phyloP scores from a whole-genome alignment of 64 coral and sea anemone species.

The Trachythela sp. region DNA sequence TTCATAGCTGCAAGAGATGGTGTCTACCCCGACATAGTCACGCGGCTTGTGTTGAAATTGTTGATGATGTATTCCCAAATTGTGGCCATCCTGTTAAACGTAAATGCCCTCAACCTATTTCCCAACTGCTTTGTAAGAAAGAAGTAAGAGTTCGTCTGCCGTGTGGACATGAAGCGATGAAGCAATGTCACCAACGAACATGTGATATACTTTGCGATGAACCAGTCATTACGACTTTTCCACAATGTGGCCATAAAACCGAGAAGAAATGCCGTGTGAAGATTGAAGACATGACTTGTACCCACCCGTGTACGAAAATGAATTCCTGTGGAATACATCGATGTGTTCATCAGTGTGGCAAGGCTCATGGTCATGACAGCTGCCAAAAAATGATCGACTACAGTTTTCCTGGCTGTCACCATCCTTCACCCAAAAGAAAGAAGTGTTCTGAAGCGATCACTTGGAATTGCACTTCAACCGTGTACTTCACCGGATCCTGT shows the following conservation, averaged over 20 bases:
- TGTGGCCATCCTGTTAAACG: not conserved
- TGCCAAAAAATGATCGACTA: not conserved
- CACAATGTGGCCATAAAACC: constrained; percentile 14
- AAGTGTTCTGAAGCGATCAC: not conserved
- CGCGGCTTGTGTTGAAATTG: not conserved
- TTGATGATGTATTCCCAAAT: not conserved
- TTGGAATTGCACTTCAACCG: not conserved
- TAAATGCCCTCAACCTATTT: not conserved
- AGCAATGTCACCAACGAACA: not conserved
- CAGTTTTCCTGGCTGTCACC: not conserved
- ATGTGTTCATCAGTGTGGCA: not conserved
- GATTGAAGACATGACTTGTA: not conserved
- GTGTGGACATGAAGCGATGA: not conserved
- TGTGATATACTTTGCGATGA: not conserved
- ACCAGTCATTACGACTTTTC: not conserved
- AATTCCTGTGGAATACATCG: not conserved
- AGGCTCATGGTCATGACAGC: not conserved
- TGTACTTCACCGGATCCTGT: not conserved
- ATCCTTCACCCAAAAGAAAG: not conserved
- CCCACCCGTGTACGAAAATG: not conserved
- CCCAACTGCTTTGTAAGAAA: not conserved
- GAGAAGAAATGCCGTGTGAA: not conserved
- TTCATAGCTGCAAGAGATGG: not conserved
- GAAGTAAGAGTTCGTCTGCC: not conserved
- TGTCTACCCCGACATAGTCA: not conserved